phyloP scores from a whole-genome alignment of 2,113 vertebrate species.

The Zapus hudsonius region DNA sequence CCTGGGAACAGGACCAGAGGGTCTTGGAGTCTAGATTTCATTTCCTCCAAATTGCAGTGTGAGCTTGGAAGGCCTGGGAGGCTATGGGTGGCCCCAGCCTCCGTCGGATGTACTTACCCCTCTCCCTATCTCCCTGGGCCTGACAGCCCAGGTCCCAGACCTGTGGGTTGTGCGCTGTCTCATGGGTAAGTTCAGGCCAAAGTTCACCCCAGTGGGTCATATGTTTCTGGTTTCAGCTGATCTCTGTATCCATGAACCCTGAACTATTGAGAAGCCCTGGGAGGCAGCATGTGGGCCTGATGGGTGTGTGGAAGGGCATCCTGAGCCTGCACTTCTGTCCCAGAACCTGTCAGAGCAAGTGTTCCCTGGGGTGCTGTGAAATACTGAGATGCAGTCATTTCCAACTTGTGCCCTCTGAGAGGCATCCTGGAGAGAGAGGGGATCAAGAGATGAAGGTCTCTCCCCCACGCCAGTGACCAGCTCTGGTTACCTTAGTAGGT shows the following conservation, averaged over 20 bases:
- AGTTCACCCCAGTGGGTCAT: neutral
- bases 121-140: neutral
- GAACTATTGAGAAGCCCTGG: neutral
- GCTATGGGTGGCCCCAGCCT: neutral
- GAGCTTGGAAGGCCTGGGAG: neutral
- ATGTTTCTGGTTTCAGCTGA: neutral
- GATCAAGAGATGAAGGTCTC: neutral
- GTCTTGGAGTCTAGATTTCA: neutral
- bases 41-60: neutral
- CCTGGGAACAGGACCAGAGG: neutral
- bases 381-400: neutral
- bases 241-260: neutral
- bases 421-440: neutral
- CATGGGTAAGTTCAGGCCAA: neutral
- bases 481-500: neutral
- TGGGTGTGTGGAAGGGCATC: neutral
- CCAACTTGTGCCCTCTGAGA: neutral
- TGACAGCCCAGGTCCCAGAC: accelerated
- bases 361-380: neutral
- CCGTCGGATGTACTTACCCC: neutral
- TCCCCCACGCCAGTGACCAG: neutral
- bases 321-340: neutral
- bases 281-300: neutral
- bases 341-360: neutral
- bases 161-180: neutral